Evolutionary conservation across 2,113 vertebrate genomes (phyloP).

Genomic region (Suncus etruscus): DNA sequence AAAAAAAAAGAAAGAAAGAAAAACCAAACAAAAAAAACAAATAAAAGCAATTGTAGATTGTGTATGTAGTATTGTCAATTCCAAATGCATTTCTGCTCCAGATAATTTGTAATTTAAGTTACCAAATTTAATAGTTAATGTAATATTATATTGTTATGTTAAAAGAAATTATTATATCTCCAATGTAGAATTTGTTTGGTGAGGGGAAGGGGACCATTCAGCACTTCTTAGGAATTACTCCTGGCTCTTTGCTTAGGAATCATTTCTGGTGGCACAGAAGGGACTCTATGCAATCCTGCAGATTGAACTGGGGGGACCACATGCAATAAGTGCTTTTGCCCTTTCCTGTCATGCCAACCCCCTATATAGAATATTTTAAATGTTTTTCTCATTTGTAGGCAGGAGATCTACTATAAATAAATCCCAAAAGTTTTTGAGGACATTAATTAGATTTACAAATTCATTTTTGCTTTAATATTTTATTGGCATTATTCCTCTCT

Average conservation of each 20-base stretch:
- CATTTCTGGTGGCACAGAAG: too few species aligned
- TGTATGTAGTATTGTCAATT: not conserved
- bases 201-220: too few species aligned
- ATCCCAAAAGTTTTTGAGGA: not conserved
- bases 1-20: too few species aligned
- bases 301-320: too few species aligned
- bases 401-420: not conserved
- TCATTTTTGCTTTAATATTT: too few species aligned
- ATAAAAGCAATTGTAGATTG: not conserved
- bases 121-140: not conserved
- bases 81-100: not conserved
- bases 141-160: not conserved
- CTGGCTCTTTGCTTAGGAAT: too few species aligned
- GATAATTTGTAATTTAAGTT: not conserved
- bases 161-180: constrained; percentile 14
- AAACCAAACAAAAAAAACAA: too few species aligned
- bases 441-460: not conserved
- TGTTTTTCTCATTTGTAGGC: not conserved
- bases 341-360: too few species aligned
- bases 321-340: too few species aligned
- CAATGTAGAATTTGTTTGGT: not conserved
- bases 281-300: too few species aligned
- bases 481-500: too few species aligned
- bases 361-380: not conserved
- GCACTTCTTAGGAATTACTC: too few species aligned